Percentiles rank a stretch among this genome's conserved stretches.
Conservation (phyloP, 2,797 vertebrate species). For the Chloroceryle inda region DNA sequence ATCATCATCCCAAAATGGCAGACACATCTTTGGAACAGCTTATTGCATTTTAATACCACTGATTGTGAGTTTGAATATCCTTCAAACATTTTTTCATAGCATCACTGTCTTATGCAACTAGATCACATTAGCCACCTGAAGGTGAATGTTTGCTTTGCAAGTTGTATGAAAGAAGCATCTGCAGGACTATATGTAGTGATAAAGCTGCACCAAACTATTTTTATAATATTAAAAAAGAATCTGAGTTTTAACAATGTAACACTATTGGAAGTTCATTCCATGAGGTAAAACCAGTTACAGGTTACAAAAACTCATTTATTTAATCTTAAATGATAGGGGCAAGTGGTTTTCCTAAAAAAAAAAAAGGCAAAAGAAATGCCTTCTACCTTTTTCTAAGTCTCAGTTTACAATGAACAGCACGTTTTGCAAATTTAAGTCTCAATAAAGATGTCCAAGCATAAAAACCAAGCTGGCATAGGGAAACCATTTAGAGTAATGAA, state of each 20-base stretch:
- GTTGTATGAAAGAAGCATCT: not conserved
- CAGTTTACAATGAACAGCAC: not conserved
- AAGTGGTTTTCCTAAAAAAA: not conserved
- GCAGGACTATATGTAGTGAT: not conserved
- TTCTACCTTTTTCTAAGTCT: not conserved
- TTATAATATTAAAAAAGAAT: not conserved
- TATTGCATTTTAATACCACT: not conserved
- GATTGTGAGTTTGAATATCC: not conserved
- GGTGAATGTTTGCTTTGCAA: not conserved
- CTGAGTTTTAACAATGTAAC: not conserved
- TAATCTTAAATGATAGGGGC: not conserved
- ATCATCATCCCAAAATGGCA: not conserved
- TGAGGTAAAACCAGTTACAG: not conserved
- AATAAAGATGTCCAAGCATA: not conserved
- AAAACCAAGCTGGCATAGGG: not conserved
- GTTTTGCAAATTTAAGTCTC: not conserved
- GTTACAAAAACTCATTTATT: not conserved
- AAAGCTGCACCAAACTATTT: not conserved
- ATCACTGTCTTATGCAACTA: not conserved
- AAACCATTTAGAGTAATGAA: not conserved
- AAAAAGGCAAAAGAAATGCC: not conserved
- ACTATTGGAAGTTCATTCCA: not conserved
- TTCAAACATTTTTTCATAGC: not conserved
- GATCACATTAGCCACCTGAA: not conserved
- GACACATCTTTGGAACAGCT: not conserved